These are phyloP conservation scores for Bombus haemorrhoidalis DNA, from an alignment of 1,140 invertebrate genomes.

Conservation along the genomic window DNA sequence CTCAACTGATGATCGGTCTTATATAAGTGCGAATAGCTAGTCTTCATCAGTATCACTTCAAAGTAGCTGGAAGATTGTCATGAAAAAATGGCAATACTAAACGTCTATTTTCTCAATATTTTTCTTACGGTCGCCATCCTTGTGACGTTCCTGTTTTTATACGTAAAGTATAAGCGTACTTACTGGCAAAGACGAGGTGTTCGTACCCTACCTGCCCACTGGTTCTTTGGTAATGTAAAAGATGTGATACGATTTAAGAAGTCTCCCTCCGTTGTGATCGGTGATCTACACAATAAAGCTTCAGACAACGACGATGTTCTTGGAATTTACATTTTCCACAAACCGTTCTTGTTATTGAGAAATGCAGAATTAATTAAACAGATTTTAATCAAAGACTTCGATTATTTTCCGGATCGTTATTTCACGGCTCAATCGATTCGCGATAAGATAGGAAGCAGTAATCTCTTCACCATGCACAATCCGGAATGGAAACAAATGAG, in stretches of 20 bases:
- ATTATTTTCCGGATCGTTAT: constrained; percentile 81
- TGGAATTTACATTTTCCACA: constrained; percentile 74
- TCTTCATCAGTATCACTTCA: neutral
- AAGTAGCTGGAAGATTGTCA: neutral
- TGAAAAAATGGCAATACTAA: constrained; percentile 16
- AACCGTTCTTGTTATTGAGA: constrained; percentile 70
- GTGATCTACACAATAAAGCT: constrained; percentile 70
- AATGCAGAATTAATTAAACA: constrained; percentile 74
- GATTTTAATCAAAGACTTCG: constrained; percentile 82
- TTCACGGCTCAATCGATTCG: constrained; percentile 70
- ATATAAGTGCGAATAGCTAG: neutral
- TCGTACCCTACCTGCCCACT: constrained; percentile 60
- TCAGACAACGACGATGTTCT: constrained; percentile 55
- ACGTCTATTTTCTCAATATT: neutral
- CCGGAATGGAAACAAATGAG: constrained; percentile 78
- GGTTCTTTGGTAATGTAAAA: constrained; percentile 74
- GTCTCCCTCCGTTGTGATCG: constrained; percentile 75
- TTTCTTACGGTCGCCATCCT: neutral
- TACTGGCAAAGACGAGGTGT: constrained; percentile 75
- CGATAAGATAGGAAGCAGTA: constrained; percentile 73
- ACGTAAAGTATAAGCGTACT: constrained; percentile 62
- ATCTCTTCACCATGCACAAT: constrained; percentile 75
- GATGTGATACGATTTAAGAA: constrained; percentile 64
- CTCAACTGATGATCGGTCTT: neutral
- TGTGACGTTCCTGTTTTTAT: constrained; percentile 3